Conservation (phyloP, 2,888 invertebrate species). For the Ormia ochracea region DNA sequence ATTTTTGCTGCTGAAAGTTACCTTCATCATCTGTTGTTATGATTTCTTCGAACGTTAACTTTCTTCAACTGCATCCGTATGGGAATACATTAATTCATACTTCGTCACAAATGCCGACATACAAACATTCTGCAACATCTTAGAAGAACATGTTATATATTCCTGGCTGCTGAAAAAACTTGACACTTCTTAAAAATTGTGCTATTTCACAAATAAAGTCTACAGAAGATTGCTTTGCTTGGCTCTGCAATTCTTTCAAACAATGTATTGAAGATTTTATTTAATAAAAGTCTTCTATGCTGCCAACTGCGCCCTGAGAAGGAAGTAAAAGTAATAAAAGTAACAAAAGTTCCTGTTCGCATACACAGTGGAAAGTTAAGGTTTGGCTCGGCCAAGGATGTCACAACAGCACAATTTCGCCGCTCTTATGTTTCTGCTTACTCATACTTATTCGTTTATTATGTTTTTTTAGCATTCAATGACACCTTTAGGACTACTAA, state of each 20-base stretch:
- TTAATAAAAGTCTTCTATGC: not conserved
- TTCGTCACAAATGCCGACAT: not conserved
- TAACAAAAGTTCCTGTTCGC: not conserved
- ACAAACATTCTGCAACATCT: not conserved
- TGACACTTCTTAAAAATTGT: slow-evolving; percentile 21
- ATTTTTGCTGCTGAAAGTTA: slow-evolving; percentile 43
- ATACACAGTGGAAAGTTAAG: too few species aligned
- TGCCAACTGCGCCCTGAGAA: not conserved
- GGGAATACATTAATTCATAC: not conserved
- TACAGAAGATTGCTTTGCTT: not conserved
- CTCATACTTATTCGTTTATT: not conserved
- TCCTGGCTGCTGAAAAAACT: not conserved
- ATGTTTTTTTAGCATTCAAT: slow-evolving; percentile 18
- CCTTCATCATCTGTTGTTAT: slow-evolving; percentile 35
- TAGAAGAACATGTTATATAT: not conserved
- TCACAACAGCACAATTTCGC: slow-evolving; percentile 5
- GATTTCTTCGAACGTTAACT: slow-evolving; percentile 25
- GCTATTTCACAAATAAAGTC: slow-evolving; percentile 34
- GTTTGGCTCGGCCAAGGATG: not conserved
- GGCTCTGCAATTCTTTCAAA: not conserved
- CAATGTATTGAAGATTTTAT: slow-evolving; percentile 7
- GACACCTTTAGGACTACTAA: slow-evolving; percentile 16
- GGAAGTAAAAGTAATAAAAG: not conserved
- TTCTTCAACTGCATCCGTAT: not conserved
- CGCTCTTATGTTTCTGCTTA: not conserved